Evolutionary conservation across 2,113 vertebrate genomes (phyloP), one percentile per base, ranked within the genome.

Genomic region (Parus major): DNA sequence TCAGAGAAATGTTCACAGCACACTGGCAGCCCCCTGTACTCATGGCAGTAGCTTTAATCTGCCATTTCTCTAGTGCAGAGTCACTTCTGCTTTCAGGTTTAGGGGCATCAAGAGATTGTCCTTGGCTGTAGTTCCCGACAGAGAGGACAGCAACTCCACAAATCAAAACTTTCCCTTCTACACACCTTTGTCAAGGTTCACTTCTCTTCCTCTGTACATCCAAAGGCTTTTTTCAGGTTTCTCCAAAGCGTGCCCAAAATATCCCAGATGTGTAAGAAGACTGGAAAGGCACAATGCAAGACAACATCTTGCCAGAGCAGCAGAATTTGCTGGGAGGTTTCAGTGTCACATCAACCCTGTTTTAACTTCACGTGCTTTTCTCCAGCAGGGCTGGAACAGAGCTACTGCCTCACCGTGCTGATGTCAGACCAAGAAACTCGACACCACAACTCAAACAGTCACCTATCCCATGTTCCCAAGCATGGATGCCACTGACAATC

Each of bases 91-190:
- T 77, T 47, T 81, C 63, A 77, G 0, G 25, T 49, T 65, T 5
- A 4, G 36, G 17, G 10, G 3, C 4, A 22, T 0, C 0, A 76
- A 80, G 41, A 56, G 47, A 47, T 16, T 61, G 4, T n/a, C 69
- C 11, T 21, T 18, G 15, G 23, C 11, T 68, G n/a, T n/a, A 53
- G 69, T 1, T 39, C n/a, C 39, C 53, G 68, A 35, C 42, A 77
- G 17, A 68, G 47, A 63, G 15, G 17, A 42, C 31, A 75, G 68
- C 28, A 85, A 50, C 25, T 24, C 46, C 10, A 29, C 22, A 84
- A 49, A 68, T 16, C 0, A 2, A 68, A 77, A n/a, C n/a, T 23
- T 63, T 72, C 42, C 42, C 42, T 59, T 49, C 42, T 53, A 19
- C 11, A 63, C 53, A 49, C 21, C 25, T 41, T 52, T 35, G 53